phyloP scores from a whole-genome alignment of 2,113 vertebrate genomes.

The Alexandromys fortis region DNA sequence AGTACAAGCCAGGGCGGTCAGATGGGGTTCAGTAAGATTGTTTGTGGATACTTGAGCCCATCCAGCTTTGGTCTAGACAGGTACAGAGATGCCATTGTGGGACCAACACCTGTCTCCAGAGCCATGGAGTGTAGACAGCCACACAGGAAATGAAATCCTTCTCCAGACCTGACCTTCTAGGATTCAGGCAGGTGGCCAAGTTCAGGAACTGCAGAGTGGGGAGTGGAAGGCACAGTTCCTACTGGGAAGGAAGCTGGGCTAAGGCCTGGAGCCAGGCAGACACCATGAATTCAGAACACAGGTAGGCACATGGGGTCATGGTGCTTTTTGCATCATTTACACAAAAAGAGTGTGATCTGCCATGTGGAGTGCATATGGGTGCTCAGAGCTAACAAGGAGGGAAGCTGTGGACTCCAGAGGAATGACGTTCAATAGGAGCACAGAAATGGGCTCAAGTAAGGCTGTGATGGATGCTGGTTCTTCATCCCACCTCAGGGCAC shows the following conservation, averaged over 20 bases:
- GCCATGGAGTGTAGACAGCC: neutral
- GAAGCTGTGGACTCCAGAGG: too few relatives aligned
- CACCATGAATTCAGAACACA: neutral
- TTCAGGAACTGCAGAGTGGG: neutral
- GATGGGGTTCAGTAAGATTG: neutral
- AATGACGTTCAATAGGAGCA: too few relatives aligned
- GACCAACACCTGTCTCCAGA: neutral
- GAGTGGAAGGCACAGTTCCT: neutral
- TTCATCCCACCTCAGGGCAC: too few relatives aligned
- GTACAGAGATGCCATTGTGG: neutral
- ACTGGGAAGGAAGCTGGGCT: neutral
- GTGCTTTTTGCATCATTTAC: neutral
- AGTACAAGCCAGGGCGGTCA: neutral
- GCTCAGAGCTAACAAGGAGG: too few relatives aligned
- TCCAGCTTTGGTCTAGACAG: neutral
- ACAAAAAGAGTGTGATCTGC: too few relatives aligned
- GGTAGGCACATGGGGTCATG: neutral
- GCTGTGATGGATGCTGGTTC: too few relatives aligned
- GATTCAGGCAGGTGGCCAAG: neutral
- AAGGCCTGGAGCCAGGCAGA: neutral
- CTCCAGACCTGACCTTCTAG: neutral
- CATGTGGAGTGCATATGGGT: rapidly evolving
- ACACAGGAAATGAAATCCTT: neutral
- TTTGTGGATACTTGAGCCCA: neutral
- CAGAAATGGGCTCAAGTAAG: too few relatives aligned